A percentile compares a stretch with the other conserved stretches of the same genome.
Evolutionary conservation across 2,888 invertebrate genomes (phyloP).

Genomic region (Pinctada fucata): DNA sequence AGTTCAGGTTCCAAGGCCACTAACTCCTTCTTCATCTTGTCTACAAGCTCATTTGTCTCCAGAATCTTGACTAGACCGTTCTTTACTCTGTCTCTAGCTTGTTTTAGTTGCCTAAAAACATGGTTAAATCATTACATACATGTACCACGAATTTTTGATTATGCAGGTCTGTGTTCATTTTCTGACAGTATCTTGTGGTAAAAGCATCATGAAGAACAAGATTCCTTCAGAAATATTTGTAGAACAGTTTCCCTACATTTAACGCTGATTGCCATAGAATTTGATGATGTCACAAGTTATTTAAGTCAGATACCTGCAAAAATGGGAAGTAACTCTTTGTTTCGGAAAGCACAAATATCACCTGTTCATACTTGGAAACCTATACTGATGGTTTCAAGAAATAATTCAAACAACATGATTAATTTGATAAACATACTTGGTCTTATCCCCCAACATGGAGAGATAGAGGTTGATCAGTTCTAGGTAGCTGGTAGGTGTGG

Average conservation of each 20-base stretch:
- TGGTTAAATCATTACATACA: not conserved
- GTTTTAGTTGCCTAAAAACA: slow-evolving; percentile 69
- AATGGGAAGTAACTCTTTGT: too few species aligned
- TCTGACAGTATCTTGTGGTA: not conserved
- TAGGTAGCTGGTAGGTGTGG: slow-evolving; percentile 93
- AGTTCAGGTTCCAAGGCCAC: slow-evolving; percentile 89
- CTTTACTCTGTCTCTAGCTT: slow-evolving; percentile 74
- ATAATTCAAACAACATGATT: not conserved
- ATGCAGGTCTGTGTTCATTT: not conserved
- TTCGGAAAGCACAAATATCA: too few species aligned
- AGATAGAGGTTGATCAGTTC: slow-evolving; percentile 90
- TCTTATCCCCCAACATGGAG: slow-evolving; percentile 83
- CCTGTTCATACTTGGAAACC: too few species aligned
- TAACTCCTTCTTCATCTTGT: slow-evolving; percentile 90
- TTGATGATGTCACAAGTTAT: too few species aligned
- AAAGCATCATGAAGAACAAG: not conserved
- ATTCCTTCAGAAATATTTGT: too few species aligned
- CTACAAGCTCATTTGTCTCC: slow-evolving; percentile 89
- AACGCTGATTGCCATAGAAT: too few species aligned
- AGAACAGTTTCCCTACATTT: too few species aligned
- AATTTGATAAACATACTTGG: slow-evolving; percentile 80
- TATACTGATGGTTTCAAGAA: too few species aligned
- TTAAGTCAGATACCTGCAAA: too few species aligned
- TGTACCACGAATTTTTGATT: not conserved
- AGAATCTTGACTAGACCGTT: slow-evolving; percentile 83